Base-by-base conservation (phyloP, 2,113 vertebrate species). In the Piprites chloris region DNA sequence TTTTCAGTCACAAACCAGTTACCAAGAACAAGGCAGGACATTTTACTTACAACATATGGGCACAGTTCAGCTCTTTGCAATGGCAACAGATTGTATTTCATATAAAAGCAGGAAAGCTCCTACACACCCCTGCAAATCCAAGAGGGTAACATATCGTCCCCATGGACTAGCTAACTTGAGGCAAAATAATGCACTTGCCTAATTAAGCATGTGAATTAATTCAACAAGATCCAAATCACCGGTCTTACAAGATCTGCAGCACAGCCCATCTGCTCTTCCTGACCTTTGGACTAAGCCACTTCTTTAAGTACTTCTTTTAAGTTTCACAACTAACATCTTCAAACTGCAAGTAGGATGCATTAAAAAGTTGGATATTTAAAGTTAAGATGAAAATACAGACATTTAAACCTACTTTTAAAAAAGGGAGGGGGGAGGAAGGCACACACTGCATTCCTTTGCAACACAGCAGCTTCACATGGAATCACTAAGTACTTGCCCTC, bases 351-450 rank as follows among this genome's bases (percentile, higher is more conserved):
- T 58, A 27, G 16, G 86, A 28, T 18, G 8, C 49, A 56, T 30
- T n/a, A 49, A 75, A 30, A 73, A 80, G 7, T 2, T 47, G 17
- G 9, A 35, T 71, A 81, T 62, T 61, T 33, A 21, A 66, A 86
- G 20, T 7, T 14, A 81, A 67, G 23, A 66, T 46, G 32, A 66
- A 88, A 76, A 86, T 11, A 69, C 1, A 92, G 33, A 24, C 8
- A 83, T 42, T 52, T 37, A 94, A 63, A 53, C 3, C 20, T 52
- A 37, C 32, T 77, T 65, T 2, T n/a, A 37, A 79, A 78, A 47
- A 47, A 33, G 2, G 0, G 1, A 4, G 6, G 6, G 7, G 2
- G 7, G 8, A 6, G 22, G 10, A 65, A 14, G 17, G n/a, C 12
- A 71, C 27, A 30, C 24, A 55, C 39, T 61, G 56, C 61, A 39